Evolutionary conservation across 2,888 invertebrate genomes (phyloP), one percentile per base, ranked within the genome.

Genomic region (Rhimphoctona megacephalus): DNA sequence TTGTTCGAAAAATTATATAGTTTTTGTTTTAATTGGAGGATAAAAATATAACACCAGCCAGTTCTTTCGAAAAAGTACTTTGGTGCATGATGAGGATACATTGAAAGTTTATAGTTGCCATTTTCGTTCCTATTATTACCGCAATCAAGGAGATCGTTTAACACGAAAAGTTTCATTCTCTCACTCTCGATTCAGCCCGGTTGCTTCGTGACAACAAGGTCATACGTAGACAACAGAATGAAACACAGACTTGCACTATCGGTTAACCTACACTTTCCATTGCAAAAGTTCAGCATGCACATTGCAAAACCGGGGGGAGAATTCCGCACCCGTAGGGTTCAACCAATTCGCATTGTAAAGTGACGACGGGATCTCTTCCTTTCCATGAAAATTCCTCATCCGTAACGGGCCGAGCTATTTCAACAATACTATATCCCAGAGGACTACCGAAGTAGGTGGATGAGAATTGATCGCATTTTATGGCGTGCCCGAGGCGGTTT

Each of bases 381-480:
- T 69, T 57, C 57, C 86, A 70, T 76, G 81, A 84, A 88, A 87
- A 83, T 78, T 85, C 74, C 70, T 61, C 86, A 88, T 66, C 84
- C 88, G 82, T 86, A 84, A 87, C 85, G 61, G 61, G 22, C 25
- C 70, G n/a, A 43, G 82, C 81, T 54, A 54, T 83, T 80, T 70
- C 76, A 85, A 83, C 85, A 82, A 78, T 81, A 73, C 84, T 49
- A 54, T 61, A 30, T 61, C 17, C 30, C 17, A 30, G 33, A 74
- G 39, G 52, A 33, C 73, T 70, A 22, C 74, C 64, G 14, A 70
- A 54, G 54, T 43, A 49, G 30, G 74, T 72, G 69, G 83, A 83
- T 83, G 89, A 73, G 86, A 90, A 80, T 86, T 85, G 89, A 87
- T 89, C 90, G 89, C 90, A 88, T 90, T 91, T 87, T 88, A 67